Conservation (phyloP, 2,113 vertebrate genomes). For the Tautogolabrus adspersus region DNA sequence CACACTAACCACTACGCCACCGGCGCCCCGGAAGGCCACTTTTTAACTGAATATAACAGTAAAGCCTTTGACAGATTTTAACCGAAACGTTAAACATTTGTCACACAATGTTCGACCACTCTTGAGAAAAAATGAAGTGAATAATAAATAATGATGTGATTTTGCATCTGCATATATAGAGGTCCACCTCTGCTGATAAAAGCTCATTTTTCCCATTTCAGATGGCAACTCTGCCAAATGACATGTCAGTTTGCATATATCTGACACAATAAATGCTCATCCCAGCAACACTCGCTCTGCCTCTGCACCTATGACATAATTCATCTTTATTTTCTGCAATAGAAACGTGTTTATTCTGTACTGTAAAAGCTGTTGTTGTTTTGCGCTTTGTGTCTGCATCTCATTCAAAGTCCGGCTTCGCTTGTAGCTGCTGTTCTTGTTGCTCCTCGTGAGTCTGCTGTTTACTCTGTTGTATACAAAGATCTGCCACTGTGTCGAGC, state of each 20-base stretch:
- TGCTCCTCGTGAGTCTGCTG: slow-evolving; percentile 62
- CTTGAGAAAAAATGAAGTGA: slow-evolving; percentile 43
- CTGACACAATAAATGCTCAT: slow-evolving; percentile 60
- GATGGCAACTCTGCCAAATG: slow-evolving; percentile 68
- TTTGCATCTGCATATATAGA: slow-evolving; percentile 48
- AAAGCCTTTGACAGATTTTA: background rate
- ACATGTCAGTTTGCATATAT: slow-evolving; percentile 68
- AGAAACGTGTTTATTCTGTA: slow-evolving; percentile 54
- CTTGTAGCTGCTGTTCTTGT: slow-evolving; percentile 60
- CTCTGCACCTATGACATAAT: slow-evolving; percentile 56
- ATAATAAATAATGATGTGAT: slow-evolving; percentile 63
- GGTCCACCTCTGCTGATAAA: slow-evolving; percentile 61
- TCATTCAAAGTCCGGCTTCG: slow-evolving; percentile 23
- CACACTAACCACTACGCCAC: no score
- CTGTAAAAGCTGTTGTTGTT: slow-evolving; percentile 56
- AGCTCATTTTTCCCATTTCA: slow-evolving; percentile 66
- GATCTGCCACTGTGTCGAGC: slow-evolving; percentile 68
- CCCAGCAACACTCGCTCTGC: slow-evolving; percentile 36
- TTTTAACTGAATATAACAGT: background rate
- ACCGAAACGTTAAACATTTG: slow-evolving; percentile 29
- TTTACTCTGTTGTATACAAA: slow-evolving; percentile 74
- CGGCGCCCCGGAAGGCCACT: no score
- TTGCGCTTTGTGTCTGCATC: slow-evolving; percentile 35
- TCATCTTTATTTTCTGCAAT: slow-evolving; percentile 67
- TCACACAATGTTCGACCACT: slow-evolving; percentile 51